A percentile compares a stretch with the other conserved stretches of the same genome.
phyloP scores from a whole-genome alignment of 1,140 invertebrate genomes.

The Eriosoma lanigerum region DNA sequence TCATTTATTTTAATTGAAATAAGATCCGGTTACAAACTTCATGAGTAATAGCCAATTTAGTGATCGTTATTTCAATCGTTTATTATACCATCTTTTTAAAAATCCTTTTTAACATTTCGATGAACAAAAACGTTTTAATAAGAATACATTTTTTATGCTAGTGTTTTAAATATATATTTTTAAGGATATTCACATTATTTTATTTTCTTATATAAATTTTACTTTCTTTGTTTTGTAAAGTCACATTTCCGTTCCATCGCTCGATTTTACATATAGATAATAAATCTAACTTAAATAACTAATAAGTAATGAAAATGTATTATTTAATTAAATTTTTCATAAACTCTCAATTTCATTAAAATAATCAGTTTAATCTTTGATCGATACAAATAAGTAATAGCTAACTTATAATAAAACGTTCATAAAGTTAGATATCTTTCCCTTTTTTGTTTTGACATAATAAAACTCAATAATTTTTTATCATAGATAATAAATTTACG shows the following conservation, averaged over 20 bases:
- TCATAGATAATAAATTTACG: too few species aligned
- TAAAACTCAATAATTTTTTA: too few species aligned
- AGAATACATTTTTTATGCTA: background rate
- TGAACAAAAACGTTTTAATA: conserved; percentile 3
- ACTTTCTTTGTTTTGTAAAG: background rate
- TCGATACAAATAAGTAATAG: background rate
- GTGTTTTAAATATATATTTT: background rate
- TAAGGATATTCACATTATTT: background rate
- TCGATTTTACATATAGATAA: background rate
- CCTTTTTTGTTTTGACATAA: too few species aligned
- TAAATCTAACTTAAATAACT: too few species aligned
- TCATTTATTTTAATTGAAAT: conserved; percentile 5
- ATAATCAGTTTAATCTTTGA: background rate
- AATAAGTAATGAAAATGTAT: too few species aligned
- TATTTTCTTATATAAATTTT: conserved; percentile 17
- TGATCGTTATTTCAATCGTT: background rate
- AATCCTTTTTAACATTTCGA: conserved; percentile 4
- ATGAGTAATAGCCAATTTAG: background rate
- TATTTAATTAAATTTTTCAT: background rate
- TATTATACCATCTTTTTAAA: background rate
- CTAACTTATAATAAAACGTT: too few species aligned
- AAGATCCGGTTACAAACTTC: background rate
- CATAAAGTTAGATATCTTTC: too few species aligned
- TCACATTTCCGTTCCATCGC: conserved; percentile 13
- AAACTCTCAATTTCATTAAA: background rate